Conservation (phyloP, 2,888 invertebrate species). For the Lumbricus terrestris region DNA sequence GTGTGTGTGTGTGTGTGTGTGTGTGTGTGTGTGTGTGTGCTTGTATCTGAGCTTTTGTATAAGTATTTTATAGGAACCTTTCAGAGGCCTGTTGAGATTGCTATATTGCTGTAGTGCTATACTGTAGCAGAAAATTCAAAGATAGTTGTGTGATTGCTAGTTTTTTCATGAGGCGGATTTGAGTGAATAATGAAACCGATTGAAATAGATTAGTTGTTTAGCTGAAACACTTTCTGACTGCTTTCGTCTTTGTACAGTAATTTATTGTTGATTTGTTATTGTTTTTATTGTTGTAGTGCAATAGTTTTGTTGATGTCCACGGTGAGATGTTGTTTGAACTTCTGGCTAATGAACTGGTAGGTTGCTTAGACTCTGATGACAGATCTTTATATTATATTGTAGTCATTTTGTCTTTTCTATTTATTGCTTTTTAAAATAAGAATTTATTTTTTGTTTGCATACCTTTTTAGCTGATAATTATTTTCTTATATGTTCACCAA, state of each 20-base stretch:
- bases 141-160: neutral
- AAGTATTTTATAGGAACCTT: neutral
- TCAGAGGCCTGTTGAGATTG: neutral
- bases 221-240: neutral
- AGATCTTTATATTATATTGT: neutral
- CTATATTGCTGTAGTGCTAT: neutral
- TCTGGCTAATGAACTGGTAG: conserved; percentile 39
- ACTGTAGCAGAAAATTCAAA: too few relatives aligned
- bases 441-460: neutral
- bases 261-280: neutral
- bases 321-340: conserved; percentile 39
- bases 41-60: neutral
- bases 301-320: conserved; percentile 38
- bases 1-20: neutral
- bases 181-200: neutral
- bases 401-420: neutral
- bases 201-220: neutral
- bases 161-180: too few relatives aligned
- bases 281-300: conserved; percentile 38
- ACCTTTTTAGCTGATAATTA: neutral
- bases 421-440: neutral
- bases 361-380: conserved; percentile 14
- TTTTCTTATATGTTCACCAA: neutral
- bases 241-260: neutral
- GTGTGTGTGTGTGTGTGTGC: neutral